These are phyloP conservation scores for Andrena bucephala DNA, from an alignment of 2,888 invertebrate genomes.

Conservation along the genomic window DNA sequence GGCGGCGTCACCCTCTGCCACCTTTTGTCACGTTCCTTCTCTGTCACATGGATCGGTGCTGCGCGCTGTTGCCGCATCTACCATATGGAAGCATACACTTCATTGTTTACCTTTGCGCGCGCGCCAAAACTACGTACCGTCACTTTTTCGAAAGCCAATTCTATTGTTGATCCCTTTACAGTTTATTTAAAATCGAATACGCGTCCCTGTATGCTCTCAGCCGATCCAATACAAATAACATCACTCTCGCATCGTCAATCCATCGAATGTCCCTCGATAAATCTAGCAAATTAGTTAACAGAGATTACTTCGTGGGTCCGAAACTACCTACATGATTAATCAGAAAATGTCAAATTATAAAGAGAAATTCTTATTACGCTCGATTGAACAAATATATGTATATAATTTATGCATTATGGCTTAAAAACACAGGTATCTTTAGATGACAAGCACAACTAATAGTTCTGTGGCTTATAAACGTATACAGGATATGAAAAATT, in stretches of 20 bases:
- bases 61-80: slow-evolving; percentile 79
- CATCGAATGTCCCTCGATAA: too few species aligned
- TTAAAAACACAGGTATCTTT: too few species aligned
- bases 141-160: slow-evolving; percentile 40
- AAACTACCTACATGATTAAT: background rate
- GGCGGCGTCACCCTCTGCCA: slow-evolving; percentile 83
- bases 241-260: too few species aligned
- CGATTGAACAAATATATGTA: background rate
- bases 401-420: background rate
- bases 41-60: slow-evolving; percentile 83
- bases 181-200: background rate
- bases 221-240: too few species aligned
- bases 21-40: slow-evolving; percentile 84
- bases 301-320: background rate
- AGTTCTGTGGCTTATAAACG: background rate
- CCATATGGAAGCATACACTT: slow-evolving; percentile 53
- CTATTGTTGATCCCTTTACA: background rate
- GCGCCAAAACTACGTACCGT: slow-evolving; percentile 67
- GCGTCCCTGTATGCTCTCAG: background rate
- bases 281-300: background rate
- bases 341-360: background rate
- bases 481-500: too few species aligned
- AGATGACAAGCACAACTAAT: too few species aligned
- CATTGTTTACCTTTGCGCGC: slow-evolving; percentile 77
- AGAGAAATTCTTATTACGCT: too few species aligned